Evolutionary conservation across 2,113 vertebrate species (phyloP).

Genomic region (Origma solitaria): DNA sequence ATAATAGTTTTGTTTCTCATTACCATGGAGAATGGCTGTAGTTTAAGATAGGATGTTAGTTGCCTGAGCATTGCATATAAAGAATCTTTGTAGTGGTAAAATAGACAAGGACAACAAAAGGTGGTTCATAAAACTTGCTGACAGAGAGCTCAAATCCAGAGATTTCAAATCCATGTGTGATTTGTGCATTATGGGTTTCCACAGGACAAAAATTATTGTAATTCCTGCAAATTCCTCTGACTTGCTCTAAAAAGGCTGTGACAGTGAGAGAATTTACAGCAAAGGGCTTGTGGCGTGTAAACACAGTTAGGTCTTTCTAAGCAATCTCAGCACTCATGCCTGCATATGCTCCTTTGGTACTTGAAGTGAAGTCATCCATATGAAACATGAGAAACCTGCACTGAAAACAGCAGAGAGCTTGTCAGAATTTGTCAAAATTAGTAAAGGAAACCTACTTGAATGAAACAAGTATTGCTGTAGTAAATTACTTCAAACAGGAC

Average conservation of each 20-base stretch:
- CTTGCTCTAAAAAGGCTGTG: background rate
- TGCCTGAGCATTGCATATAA: background rate
- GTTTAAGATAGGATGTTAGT: background rate
- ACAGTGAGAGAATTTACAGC: background rate
- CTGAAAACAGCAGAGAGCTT: background rate
- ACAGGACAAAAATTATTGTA: background rate
- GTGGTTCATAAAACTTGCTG: constrained; percentile 26
- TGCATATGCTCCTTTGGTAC: background rate
- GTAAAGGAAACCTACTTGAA: background rate
- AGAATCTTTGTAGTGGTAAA: background rate
- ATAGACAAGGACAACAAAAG: background rate
- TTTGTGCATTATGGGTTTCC: background rate
- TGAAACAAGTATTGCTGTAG: background rate
- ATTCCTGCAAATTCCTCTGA: background rate
- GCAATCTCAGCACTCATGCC: background rate
- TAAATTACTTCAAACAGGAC: background rate
- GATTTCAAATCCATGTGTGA: background rate
- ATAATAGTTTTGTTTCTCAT: background rate
- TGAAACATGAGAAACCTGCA: background rate
- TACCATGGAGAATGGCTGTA: background rate
- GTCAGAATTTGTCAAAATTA: background rate
- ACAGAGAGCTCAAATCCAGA: constrained; percentile 1
- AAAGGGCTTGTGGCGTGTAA: background rate
- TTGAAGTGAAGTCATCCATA: background rate
- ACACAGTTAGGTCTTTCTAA: background rate